A percentile compares a stretch with the other conserved stretches of the same genome.
phyloP scores from a whole-genome alignment of 2,888 invertebrate genomes.

The Drosophila phalerata region DNA sequence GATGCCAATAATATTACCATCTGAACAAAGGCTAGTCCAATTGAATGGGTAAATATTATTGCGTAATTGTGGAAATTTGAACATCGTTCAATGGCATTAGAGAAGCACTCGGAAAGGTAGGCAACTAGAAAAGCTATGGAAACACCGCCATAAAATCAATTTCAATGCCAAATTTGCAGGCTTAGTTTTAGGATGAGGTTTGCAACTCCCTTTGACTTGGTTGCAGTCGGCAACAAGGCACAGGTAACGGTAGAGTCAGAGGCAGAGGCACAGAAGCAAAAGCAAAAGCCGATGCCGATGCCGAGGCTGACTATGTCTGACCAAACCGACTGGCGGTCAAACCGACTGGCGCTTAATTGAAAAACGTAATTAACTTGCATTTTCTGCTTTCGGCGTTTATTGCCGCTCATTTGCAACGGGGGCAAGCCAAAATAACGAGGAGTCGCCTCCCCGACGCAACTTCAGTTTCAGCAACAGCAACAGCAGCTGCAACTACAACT shows the following conservation, averaged over 20 bases:
- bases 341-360: slow-evolving; percentile 73
- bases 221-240: slow-evolving; percentile 15
- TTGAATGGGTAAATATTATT: background rate
- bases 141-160: slow-evolving; percentile 57
- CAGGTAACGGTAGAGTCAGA: background rate
- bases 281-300: background rate
- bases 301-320: slow-evolving; percentile 20
- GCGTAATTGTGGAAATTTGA: background rate
- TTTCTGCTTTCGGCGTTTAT: slow-evolving; percentile 80
- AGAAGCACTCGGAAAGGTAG: background rate
- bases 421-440: slow-evolving; percentile 47
- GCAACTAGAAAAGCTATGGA: slow-evolving; percentile 32
- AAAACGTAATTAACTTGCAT: slow-evolving; percentile 80
- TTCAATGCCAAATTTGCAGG: slow-evolving; percentile 62
- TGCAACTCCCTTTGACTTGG: slow-evolving; percentile 18
- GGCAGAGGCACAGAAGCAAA: background rate
- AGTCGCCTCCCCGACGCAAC: slow-evolving; percentile 24
- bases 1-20: background rate
- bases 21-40: background rate
- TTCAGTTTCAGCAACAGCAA: slow-evolving; percentile 12
- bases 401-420: slow-evolving; percentile 77
- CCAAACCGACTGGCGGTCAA: slow-evolving; percentile 49
- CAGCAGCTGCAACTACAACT: slow-evolving; percentile 26
- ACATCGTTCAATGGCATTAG: background rate
- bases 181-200: slow-evolving; percentile 32